phyloP scores from a whole-genome alignment of 2,888 invertebrate species.

The Dynastes grantii region DNA sequence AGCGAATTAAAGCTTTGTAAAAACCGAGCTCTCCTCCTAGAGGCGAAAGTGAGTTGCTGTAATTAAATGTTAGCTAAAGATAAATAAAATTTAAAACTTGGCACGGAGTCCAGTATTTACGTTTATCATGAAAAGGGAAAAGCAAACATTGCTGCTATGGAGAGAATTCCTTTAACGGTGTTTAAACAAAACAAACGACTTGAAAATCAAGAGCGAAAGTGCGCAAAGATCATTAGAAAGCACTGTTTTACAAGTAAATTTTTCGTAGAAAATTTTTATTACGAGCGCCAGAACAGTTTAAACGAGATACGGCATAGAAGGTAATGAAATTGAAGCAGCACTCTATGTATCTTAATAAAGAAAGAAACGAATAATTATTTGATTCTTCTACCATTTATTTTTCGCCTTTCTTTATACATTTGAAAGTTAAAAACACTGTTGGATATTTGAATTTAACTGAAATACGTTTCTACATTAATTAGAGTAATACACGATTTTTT shows the following conservation, averaged over 20 bases:
- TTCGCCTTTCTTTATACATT: too few species aligned
- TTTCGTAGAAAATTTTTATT: neutral
- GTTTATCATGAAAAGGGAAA: slow-evolving; percentile 18
- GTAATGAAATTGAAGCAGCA: too few species aligned
- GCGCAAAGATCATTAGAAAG: neutral
- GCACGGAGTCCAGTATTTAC: slow-evolving; percentile 39
- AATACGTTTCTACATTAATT: too few species aligned
- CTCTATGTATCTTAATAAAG: too few species aligned
- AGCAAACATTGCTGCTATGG: slow-evolving; percentile 26
- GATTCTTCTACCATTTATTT: too few species aligned
- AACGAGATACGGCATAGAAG: too few species aligned
- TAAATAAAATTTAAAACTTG: slow-evolving; percentile 42
- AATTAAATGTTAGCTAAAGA: slow-evolving; percentile 39
- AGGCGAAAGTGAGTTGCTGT: slow-evolving; percentile 16
- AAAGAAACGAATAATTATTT: too few species aligned
- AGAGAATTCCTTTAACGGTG: slow-evolving; percentile 9
- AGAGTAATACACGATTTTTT: too few species aligned
- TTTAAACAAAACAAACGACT: neutral
- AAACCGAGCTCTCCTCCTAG: neutral
- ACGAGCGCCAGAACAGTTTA: neutral
- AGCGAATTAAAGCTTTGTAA: neutral
- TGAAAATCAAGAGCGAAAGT: slow-evolving; percentile 8
- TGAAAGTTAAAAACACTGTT: too few species aligned
- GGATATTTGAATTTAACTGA: too few species aligned
- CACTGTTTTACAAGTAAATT: neutral